Conservation (phyloP, 1,140 invertebrate genomes). For the Trachymyrmex septentrionalis region DNA sequence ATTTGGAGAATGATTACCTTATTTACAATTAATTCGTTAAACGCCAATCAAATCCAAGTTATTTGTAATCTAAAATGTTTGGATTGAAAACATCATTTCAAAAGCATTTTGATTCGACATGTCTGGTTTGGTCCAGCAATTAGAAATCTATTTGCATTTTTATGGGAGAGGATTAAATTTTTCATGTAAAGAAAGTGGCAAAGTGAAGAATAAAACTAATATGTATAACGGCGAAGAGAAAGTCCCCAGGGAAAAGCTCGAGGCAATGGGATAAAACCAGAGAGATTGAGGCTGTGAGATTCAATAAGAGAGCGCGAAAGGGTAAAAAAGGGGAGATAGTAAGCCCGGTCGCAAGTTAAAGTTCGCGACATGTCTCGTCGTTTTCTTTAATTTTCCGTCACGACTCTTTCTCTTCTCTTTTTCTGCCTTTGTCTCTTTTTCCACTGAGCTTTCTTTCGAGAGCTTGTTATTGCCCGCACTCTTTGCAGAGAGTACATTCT, state of each 20-base stretch:
- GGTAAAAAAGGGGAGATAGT: neutral
- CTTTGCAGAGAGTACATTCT: slow-evolving; percentile 11
- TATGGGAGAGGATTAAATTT: neutral
- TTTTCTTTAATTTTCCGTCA: slow-evolving; percentile 64
- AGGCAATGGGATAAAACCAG: slow-evolving; percentile 35
- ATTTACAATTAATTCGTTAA: neutral
- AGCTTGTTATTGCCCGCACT: neutral
- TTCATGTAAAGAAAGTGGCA: neutral
- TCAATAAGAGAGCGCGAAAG: slow-evolving; percentile 26
- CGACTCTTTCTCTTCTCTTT: neutral
- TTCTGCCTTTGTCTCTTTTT: neutral
- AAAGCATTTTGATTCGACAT: neutral
- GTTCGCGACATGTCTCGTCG: slow-evolving; percentile 13
- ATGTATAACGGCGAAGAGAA: neutral
- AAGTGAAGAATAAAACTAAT: slow-evolving; percentile 9
- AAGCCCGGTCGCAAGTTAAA: slow-evolving; percentile 16
- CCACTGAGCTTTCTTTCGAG: neutral
- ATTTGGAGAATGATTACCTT: neutral
- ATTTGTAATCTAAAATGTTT: neutral
- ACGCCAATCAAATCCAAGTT: neutral
- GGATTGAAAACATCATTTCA: neutral
- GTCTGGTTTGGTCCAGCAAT: neutral
- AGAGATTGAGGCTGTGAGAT: slow-evolving; percentile 18
- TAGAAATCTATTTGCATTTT: slow-evolving; percentile 21
- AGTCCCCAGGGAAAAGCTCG: neutral